Conservation (phyloP, 1,140 invertebrate genomes). For the Calosoma granatense region DNA sequence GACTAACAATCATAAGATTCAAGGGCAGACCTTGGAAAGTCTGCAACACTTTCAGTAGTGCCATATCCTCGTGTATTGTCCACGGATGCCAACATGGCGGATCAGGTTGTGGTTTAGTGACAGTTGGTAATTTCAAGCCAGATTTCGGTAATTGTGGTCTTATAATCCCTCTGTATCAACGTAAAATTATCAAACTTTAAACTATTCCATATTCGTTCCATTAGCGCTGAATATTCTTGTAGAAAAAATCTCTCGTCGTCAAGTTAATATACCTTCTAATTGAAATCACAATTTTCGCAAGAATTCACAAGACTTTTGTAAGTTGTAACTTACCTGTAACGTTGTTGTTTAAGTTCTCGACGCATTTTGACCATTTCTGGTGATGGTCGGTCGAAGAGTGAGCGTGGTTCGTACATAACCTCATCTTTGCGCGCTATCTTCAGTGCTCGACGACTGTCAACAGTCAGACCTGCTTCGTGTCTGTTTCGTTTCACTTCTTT, state of each 20-base stretch:
- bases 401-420: conserved; percentile 65
- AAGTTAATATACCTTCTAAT: background rate
- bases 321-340: conserved; percentile 37
- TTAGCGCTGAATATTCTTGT: conserved; percentile 49
- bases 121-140: conserved; percentile 41
- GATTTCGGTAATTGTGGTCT: conserved; percentile 49
- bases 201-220: conserved; percentile 47
- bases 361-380: conserved; percentile 62
- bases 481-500: conserved; percentile 67
- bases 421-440: conserved; percentile 66
- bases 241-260: background rate
- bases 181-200: conserved; percentile 38
- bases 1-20: conserved; percentile 64
- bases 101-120: conserved; percentile 46
- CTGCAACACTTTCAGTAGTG: conserved; percentile 76
- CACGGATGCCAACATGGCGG: conserved; percentile 67
- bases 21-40: conserved; percentile 71
- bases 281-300: background rate
- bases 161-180: conserved; percentile 50
- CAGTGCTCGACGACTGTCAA: conserved; percentile 44
- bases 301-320: background rate
- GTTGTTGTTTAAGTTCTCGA: conserved; percentile 66
- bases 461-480: conserved; percentile 44
- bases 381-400: conserved; percentile 78
- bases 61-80: conserved; percentile 84